Evolutionary conservation across 2,113 vertebrate genomes (phyloP).

Genomic region (Protobothrops mucrosquamatus): DNA sequence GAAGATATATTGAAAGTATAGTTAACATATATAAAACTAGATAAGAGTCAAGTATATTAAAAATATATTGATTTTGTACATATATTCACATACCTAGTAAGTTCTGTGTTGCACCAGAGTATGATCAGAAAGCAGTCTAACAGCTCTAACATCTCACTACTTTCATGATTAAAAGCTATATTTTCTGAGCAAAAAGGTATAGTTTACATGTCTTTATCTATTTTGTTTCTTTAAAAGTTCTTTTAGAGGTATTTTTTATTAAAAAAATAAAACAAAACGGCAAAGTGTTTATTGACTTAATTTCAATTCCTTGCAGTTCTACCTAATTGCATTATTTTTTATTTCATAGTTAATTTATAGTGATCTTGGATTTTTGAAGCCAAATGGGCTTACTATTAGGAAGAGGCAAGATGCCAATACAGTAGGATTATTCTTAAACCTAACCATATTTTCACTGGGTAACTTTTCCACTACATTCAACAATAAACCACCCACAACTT

Average conservation of each 20-base stretch:
- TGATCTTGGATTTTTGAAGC: neutral
- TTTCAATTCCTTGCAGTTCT: neutral
- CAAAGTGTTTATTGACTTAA: neutral
- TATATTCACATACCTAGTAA: no score
- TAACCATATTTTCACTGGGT: neutral
- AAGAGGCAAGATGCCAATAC: neutral
- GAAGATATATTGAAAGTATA: no score
- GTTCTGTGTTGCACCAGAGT: no score
- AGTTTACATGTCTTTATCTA: neutral
- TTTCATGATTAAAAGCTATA: no score
- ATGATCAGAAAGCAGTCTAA: no score
- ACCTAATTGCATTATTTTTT: neutral
- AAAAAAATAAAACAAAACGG: neutral
- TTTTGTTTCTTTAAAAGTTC: neutral
- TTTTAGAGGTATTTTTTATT: neutral
- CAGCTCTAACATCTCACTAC: no score
- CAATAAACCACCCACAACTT: neutral
- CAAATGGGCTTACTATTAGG: neutral
- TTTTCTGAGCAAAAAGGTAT: no score
- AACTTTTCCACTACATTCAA: neutral
- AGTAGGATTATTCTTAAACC: neutral
- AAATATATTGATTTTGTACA: no score
- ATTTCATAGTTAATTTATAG: neutral
- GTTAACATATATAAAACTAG: no score
- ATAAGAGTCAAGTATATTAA: no score